Base-by-base conservation (phyloP, 2,888 invertebrate species). In the Lochmaea capreae region DNA sequence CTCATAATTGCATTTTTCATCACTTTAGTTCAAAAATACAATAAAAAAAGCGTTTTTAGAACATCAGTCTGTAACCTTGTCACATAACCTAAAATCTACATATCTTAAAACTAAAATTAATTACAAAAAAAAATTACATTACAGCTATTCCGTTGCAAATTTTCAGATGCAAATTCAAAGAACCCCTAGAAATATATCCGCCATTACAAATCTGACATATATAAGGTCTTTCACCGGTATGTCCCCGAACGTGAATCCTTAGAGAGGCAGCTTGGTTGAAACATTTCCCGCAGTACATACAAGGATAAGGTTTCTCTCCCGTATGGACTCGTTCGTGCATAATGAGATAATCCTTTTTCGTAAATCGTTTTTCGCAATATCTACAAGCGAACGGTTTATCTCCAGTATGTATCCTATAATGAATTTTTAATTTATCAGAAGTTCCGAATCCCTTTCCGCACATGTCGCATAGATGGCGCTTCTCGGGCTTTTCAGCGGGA, bases 311-410 rank as follows among this genome's bases (percentile, higher is more conserved):
- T 72, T 85, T 86, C 67, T 86, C 86, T 9, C 85, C 85, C 2
- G 84, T 87, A 75, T 87, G 87, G 16, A 85, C 83, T 33, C 86
- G 80, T 71, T 86, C 85, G 69, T 86, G 86, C 81, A 84, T 83
- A 1, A 83, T 81, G 63, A 86, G 79, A 67, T 83, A 83, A 73
- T 84, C 85, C 70, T 82, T 83, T 67, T 84, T 85, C 6, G 83
- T 82, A 73, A 85, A 85, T 26, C 79, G 77, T 69, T 85, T 85
- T n/a, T 77, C 81, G 71, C 85, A 85, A 67, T 80, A 82, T 11
- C 76, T 67, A 71, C 85, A 85, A 43, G 77, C 76, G 67, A 81
- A 85, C 9, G 85, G 84, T 72, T 85, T 85, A 49, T 84, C 81
- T 1, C 83, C 83, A 0, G 82, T 83, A 72, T 84, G 84, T 33